Percentiles rank a stretch among this genome's conserved stretches.
These are phyloP conservation scores for Tetranychus cinnabarinus DNA, from an alignment of 1,140 invertebrate genomes.

Conservation along the genomic window DNA sequence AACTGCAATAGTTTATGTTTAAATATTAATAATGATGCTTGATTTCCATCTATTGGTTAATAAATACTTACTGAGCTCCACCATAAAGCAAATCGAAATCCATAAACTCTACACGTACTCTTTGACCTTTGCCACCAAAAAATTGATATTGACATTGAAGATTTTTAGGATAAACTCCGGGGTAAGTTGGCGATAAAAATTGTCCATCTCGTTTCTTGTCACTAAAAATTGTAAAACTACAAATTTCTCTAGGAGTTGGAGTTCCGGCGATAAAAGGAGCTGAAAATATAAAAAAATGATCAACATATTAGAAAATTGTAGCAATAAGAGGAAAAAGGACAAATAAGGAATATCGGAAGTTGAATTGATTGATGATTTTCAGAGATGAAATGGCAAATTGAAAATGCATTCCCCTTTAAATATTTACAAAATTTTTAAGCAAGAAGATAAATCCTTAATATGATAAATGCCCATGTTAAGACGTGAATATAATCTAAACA, in stretches of 20 bases:
- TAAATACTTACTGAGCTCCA: constrained; percentile 72
- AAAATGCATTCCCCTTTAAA: background rate
- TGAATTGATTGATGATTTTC: background rate
- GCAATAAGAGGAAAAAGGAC: background rate
- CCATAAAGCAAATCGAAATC: constrained; percentile 98
- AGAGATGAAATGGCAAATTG: background rate
- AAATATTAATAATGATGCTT: background rate
- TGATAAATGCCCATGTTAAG: too few relatives aligned
- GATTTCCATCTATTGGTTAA: background rate
- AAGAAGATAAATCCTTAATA: background rate
- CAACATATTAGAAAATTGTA: background rate
- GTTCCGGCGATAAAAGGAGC: constrained; percentile 64
- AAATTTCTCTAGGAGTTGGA: constrained; percentile 39
- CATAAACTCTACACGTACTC: constrained; percentile 82
- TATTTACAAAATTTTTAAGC: background rate
- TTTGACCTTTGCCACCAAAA: constrained; percentile 60
- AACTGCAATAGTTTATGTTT: constrained; percentile 32
- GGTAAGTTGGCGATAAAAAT: constrained; percentile 89
- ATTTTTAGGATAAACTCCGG: constrained; percentile 92
- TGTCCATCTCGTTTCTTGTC: constrained; percentile 51
- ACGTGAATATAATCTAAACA: too few relatives aligned
- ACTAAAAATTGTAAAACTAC: constrained; percentile 54
- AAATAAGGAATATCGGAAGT: background rate
- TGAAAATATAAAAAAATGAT: constrained; percentile 12
- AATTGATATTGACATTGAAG: constrained; percentile 73